Evolutionary conservation across 2,113 vertebrate species (phyloP).

Genomic region (Sitta europaea): DNA sequence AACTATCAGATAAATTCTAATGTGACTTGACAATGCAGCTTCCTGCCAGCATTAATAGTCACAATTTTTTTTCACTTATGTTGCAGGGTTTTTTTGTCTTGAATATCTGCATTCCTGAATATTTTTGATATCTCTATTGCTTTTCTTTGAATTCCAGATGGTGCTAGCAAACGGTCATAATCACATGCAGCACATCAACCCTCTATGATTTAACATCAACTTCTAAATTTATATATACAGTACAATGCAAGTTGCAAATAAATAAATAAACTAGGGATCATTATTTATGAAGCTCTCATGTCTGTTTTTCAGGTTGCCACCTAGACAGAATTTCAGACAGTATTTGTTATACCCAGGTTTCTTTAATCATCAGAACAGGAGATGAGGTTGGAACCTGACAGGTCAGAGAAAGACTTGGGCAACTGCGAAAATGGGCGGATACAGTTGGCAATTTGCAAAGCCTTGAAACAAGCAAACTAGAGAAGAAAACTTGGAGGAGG

Average conservation of each 20-base stretch:
- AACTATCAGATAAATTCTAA: not conserved
- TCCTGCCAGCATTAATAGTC: not conserved
- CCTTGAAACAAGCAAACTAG: not conserved
- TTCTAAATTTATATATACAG: not conserved
- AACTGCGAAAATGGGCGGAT: not conserved
- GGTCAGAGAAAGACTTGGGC: not conserved
- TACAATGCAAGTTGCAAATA: not conserved
- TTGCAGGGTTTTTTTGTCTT: not conserved
- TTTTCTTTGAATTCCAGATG: not conserved
- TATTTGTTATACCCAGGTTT: not conserved
- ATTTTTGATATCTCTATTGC: not conserved
- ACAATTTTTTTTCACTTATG: not conserved
- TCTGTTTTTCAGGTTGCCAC: not conserved
- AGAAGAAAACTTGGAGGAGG: not conserved
- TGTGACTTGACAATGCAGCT: not conserved
- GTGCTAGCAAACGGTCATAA: not conserved
- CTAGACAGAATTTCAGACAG: not conserved
- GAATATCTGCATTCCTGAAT: not conserved
- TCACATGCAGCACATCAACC: not conserved
- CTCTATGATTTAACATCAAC: not conserved
- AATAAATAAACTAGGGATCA: not conserved
- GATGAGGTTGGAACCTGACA: not conserved
- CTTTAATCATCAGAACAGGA: not conserved
- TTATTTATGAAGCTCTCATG: not conserved
- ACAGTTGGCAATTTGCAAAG: not conserved